A percentile compares a stretch with the other conserved stretches of the same genome.
phyloP scores from a whole-genome alignment of 2,888 invertebrate species.

The Aproaerema taeniolella region DNA sequence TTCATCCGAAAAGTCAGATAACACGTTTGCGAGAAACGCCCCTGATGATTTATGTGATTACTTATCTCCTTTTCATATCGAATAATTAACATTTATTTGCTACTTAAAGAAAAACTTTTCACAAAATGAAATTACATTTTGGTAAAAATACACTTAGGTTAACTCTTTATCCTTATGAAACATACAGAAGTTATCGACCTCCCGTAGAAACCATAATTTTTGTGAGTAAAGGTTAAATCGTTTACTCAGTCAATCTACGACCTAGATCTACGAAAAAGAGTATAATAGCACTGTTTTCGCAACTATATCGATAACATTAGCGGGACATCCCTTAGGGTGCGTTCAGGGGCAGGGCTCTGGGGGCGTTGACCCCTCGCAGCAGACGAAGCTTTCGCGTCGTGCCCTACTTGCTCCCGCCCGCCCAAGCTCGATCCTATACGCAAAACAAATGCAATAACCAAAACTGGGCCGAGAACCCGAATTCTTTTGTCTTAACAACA shows the following conservation, averaged over 20 bases:
- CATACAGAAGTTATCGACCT: too few species aligned
- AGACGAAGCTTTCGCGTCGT: constrained; percentile 20
- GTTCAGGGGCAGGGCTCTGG: constrained; percentile 70
- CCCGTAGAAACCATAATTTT: too few species aligned
- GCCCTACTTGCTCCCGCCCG: constrained; percentile 57
- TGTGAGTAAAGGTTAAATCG: neutral
- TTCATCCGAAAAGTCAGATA: too few species aligned
- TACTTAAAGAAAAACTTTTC: too few species aligned
- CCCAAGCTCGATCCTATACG: constrained; percentile 31
- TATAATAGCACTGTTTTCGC: constrained; percentile 27
- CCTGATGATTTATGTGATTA: too few species aligned
- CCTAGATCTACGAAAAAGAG: constrained; percentile 11
- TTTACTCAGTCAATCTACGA: neutral
- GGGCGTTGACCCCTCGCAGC: constrained; percentile 55
- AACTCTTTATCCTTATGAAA: too few species aligned
- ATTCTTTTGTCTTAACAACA: constrained; percentile 8
- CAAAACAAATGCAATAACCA: constrained; percentile 12
- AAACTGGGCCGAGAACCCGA: constrained; percentile 2
- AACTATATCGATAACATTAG: constrained; percentile 58
- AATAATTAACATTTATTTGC: too few species aligned
- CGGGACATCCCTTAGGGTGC: constrained; percentile 54
- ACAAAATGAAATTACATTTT: too few species aligned
- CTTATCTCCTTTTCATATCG: too few species aligned
- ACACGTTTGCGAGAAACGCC: too few species aligned
- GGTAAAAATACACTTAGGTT: too few species aligned